A percentile compares a stretch with the other conserved stretches of the same genome.
phyloP scores from a whole-genome alignment of 2,888 invertebrate genomes.

The Panzeria rudis region DNA sequence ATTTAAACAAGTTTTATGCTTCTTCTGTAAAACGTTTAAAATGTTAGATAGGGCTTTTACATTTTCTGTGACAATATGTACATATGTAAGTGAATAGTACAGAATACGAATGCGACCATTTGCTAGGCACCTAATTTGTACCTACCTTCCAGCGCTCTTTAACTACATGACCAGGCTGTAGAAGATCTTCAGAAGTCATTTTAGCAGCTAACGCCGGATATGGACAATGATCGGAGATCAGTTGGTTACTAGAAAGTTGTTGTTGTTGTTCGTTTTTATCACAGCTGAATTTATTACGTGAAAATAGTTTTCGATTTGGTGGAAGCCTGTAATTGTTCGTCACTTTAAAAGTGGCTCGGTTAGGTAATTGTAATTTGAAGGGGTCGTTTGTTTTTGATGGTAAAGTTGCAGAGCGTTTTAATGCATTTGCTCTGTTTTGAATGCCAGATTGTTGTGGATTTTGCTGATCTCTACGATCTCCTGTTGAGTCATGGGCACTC shows the following conservation, averaged over 20 bases:
- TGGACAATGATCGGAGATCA: slow-evolving; percentile 34
- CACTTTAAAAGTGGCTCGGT: slow-evolving; percentile 49
- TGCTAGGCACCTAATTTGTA: slow-evolving; percentile 1
- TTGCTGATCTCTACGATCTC: slow-evolving; percentile 14
- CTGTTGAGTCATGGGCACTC: slow-evolving; percentile 7
- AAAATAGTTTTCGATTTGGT: slow-evolving; percentile 27
- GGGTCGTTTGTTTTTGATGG: slow-evolving; percentile 36
- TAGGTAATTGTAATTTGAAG: slow-evolving; percentile 14
- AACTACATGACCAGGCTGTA: slow-evolving; percentile 98
- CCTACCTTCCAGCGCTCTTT: slow-evolving; percentile 99
- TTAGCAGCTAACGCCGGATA: slow-evolving; percentile 78
- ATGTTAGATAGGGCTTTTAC: too few relatives aligned
- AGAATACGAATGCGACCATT: too few relatives aligned
- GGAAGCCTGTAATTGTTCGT: slow-evolving; percentile 2
- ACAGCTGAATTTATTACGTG: slow-evolving; percentile 2
- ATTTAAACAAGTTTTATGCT: too few relatives aligned
- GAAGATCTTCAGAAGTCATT: slow-evolving; percentile 96
- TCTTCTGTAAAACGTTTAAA: too few relatives aligned
- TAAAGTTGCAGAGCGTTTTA: slow-evolving; percentile 45
- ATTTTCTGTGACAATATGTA: too few relatives aligned
- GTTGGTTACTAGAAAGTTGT: slow-evolving; percentile 31
- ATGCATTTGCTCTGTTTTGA: slow-evolving; percentile 33
- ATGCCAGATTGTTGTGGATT: slow-evolving; percentile 22
- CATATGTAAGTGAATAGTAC: too few relatives aligned
- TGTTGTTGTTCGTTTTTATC: slow-evolving; percentile 30